Evolutionary conservation across 2,113 vertebrate species (phyloP), one percentile per base, ranked within the genome.

Genomic region (Dascyllus trimaculatus): DNA sequence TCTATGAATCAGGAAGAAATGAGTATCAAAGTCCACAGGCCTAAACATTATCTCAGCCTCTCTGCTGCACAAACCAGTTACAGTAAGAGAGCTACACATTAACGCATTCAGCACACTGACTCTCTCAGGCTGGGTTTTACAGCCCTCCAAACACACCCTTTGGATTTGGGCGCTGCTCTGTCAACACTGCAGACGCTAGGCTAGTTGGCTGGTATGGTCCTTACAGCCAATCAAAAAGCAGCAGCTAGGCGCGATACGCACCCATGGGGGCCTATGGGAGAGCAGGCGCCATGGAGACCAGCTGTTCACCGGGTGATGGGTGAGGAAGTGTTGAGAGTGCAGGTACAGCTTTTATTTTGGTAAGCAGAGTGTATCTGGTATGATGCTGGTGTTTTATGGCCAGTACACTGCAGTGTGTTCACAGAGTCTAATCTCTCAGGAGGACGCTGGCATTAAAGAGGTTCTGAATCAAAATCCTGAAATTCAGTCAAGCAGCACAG

Each of bases 1-100:
- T 49, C 46, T 29, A 64, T 87, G 56, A 88, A 84, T 90, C 40
- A 66, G 73, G 56, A 84, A 56, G 61, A 77, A 81, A 67, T 14
- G 6, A 73, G 67, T 76, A 51, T 77, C 91, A 93, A 94, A 94
- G 92, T 94, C 91, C 93, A 89, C 53, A 3, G 64, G 49, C 65
- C 73, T 65, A 73, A 88, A 71, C 75, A 84, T 85, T 78, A 87
- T 48, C 84, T 73, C 26, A 68, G 60, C 57, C 60, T 40, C 38
- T 78, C 13, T 64, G 58, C 52, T 66, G 5, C 66, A 68, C 52
- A 69, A 63, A 26, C 35, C 52, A 15, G 76, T 51, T 65, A 57
- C 68, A 67, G 74, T 63, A 21, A 69, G 56, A 82, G 26, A 82
- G 91, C 87, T 91, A 91, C 89, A 93, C 88, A 89, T 90, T 92